These are phyloP conservation scores for Solenopsis invicta DNA, from an alignment of 1,140 invertebrate species.

Conservation along the genomic window DNA sequence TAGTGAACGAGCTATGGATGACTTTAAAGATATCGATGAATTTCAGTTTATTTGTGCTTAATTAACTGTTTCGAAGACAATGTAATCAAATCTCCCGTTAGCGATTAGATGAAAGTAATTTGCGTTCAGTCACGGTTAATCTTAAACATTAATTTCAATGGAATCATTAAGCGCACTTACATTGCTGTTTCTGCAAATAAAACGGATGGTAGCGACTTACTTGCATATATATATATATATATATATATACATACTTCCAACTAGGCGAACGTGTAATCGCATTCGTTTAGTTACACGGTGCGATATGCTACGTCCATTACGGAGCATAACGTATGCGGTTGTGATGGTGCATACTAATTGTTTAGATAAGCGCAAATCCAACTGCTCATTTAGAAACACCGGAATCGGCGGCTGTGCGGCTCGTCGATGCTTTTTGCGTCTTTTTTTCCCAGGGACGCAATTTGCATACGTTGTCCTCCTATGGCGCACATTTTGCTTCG, in stretches of 20 bases:
- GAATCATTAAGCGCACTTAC: background rate
- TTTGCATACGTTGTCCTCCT: constrained; percentile 41
- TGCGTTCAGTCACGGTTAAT: background rate
- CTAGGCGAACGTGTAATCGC: background rate
- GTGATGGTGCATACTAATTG: constrained; percentile 54
- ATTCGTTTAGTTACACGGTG: constrained; percentile 10
- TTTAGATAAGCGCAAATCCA: constrained; percentile 58
- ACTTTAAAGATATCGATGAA: background rate
- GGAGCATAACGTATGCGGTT: constrained; percentile 31
- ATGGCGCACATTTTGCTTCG: background rate
- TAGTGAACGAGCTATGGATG: background rate
- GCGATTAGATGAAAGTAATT: background rate
- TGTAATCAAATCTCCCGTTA: background rate
- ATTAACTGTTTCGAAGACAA: background rate
- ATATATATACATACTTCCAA: too few species aligned
- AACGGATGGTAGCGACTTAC: background rate
- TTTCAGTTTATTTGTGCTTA: background rate
- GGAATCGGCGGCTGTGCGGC: constrained; percentile 3
- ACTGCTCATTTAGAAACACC: constrained; percentile 40
- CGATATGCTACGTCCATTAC: constrained; percentile 41
- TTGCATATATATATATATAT: too few species aligned
- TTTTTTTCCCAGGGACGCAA: constrained; percentile 22
- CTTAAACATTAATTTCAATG: background rate
- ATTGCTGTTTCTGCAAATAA: background rate
- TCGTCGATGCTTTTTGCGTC: background rate